Evolutionary conservation across 2,888 invertebrate species (phyloP).

Genomic region (Gryllus longicercus): DNA sequence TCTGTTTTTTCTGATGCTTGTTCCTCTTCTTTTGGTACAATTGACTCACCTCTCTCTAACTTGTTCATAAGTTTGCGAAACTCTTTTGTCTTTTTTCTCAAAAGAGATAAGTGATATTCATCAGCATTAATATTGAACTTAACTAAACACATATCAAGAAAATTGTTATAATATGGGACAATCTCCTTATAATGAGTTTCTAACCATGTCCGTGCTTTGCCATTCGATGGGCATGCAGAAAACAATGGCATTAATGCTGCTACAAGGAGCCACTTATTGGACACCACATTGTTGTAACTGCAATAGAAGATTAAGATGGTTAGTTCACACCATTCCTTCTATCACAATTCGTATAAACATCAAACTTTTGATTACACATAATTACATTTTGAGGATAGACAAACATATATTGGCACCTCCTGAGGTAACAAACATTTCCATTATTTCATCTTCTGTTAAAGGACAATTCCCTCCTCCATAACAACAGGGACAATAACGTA

Average conservation of each 20-base stretch:
- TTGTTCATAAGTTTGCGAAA: constrained; percentile 32
- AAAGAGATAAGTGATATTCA: constrained; percentile 30
- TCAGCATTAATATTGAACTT: constrained; percentile 31
- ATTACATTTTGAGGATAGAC: constrained; percentile 39
- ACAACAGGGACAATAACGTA: constrained; percentile 40
- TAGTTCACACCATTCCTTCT: neutral
- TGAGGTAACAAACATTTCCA: constrained; percentile 37
- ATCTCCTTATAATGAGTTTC: constrained; percentile 41
- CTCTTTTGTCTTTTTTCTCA: constrained; percentile 31
- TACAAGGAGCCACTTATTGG: constrained; percentile 23
- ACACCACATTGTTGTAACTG: neutral
- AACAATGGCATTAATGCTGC: constrained; percentile 38
- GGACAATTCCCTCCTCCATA: constrained; percentile 32
- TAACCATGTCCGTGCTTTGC: constrained; percentile 40
- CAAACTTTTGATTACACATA: neutral
- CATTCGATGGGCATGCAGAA: constrained; percentile 33
- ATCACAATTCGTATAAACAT: neutral
- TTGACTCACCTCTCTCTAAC: constrained; percentile 19
- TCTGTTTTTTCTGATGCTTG: neutral
- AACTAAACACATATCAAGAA: constrained; percentile 36
- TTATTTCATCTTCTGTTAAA: constrained; percentile 35
- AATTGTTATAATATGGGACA: constrained; percentile 39
- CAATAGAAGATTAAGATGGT: neutral
- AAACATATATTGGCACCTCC: constrained; percentile 40
- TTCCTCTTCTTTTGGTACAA: neutral